These are phyloP conservation scores for Yoshiicerus persimilis DNA, from an alignment of 1,140 invertebrate species.

Conservation along the genomic window DNA sequence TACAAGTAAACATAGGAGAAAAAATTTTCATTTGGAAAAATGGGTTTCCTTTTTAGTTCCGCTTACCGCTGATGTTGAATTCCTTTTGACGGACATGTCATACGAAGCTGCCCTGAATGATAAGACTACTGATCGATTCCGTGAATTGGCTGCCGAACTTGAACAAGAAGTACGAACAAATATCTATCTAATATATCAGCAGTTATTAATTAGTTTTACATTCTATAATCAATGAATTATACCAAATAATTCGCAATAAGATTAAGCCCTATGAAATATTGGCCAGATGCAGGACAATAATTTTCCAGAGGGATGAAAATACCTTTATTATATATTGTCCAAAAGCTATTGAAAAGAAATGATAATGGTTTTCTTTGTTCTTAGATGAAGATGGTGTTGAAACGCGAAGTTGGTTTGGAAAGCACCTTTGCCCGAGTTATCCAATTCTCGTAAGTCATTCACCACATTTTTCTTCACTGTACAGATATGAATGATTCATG, in stretches of 20 bases:
- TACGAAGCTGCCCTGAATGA: constrained; percentile 63
- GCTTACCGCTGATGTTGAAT: constrained; percentile 65
- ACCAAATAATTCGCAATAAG: no score
- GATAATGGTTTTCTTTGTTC: not conserved
- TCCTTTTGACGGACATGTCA: constrained; percentile 66
- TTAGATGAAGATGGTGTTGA: constrained; percentile 31
- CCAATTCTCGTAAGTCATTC: constrained; percentile 38
- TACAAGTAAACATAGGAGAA: not conserved
- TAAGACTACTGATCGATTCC: constrained; percentile 64
- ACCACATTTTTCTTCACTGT: not conserved
- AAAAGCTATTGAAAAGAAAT: not conserved
- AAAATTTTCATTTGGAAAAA: not conserved
- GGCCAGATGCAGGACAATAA: no score
- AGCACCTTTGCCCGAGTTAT: constrained; percentile 25
- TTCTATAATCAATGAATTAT: no score
- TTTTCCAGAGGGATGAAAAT: not conserved
- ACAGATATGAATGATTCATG: not conserved
- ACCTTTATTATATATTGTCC: not conserved
- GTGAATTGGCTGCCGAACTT: constrained; percentile 60
- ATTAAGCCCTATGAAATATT: no score
- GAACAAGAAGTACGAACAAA: constrained; percentile 59
- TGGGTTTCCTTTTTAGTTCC: constrained; percentile 59
- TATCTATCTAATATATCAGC: not conserved
- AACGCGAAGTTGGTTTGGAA: constrained; percentile 5
- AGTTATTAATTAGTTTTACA: not conserved